Evolutionary conservation across 2,797 vertebrate species (phyloP).

Genomic region (Telmatherina bonti): DNA sequence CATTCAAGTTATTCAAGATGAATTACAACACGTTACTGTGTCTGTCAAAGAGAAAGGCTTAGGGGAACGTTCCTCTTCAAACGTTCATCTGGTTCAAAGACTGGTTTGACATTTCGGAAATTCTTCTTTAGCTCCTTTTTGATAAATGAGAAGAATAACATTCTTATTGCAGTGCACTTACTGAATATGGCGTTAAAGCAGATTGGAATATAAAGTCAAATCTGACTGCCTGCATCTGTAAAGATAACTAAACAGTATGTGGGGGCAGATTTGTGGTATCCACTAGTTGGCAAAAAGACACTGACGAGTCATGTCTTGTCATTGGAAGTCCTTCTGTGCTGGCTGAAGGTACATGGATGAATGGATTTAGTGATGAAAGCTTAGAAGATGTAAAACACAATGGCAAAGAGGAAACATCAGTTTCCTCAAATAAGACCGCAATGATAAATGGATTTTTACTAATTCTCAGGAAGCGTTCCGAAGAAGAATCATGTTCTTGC

Average conservation of each 20-base stretch:
- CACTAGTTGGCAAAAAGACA: background rate
- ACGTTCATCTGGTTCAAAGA: background rate
- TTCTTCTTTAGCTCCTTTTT: background rate
- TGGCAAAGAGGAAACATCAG: too few relatives aligned
- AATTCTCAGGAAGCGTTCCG: too few relatives aligned
- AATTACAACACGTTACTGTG: background rate
- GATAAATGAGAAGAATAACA: background rate
- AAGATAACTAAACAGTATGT: background rate
- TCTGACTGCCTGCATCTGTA: background rate
- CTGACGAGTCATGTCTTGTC: background rate
- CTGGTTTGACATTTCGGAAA: background rate
- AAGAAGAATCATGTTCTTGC: too few relatives aligned
- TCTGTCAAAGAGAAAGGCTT: slow-evolving; percentile 12
- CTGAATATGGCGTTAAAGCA: slow-evolving; percentile 2
- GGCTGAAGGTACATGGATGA: background rate
- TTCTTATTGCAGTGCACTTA: background rate
- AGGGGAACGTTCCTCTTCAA: background rate
- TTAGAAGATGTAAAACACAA: too few relatives aligned
- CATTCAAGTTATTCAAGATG: slow-evolving; percentile 3
- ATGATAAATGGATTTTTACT: too few relatives aligned
- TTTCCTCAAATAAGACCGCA: too few relatives aligned
- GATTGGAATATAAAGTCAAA: background rate
- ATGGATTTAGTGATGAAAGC: too few relatives aligned
- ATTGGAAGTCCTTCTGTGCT: background rate
- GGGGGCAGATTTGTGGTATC: background rate